Evolutionary conservation across 2,113 vertebrate genomes (phyloP), one percentile per base, ranked within the genome.

Genomic region (Ceyx margarethae): DNA sequence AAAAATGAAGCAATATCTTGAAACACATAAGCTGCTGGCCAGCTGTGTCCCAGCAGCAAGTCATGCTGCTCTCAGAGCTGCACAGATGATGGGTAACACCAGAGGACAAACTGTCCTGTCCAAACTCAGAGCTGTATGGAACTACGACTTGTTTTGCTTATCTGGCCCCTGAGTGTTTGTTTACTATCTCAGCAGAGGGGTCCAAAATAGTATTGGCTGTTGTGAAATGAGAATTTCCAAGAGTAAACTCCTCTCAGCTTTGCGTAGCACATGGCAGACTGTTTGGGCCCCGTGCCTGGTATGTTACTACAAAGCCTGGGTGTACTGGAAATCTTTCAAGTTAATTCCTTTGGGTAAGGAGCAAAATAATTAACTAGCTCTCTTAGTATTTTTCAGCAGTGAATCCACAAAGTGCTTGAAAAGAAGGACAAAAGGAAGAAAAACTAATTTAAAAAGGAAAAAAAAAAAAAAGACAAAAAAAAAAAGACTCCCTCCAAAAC

Each of bases 201-300:
- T 66, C 67, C 78, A 76, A 81, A 91, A 73, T 29, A 91, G 35
- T 4, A 71, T 62, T 35, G n/a, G 68, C 60, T 74, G 26, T 87
- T 95, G 91, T 10, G 2, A 92, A 95, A 95, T 19, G 25, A 73
- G 81, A 33, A 42, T 89, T 92, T 82, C 62, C 26, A 68, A 85
- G 75, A 56, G 65, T 69, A 79, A 87, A 69, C 66, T 56, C 76
- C 16, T 33, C 28, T 71, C 15, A 26, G 69, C 66, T 65, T 40
- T 28, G 60, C 4, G 3, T 43, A 89, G 58, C 26, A 54, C n/a
- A 42, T 4, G 18, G 68, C 81, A 46, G 51, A 20, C 42, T 31
- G 8, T 60, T 9, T 69, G 56, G 60, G 72, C 79, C 43, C 75
- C 3, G 0, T 11, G 79, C 73, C 91, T 68, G 11, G 0, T 29